phyloP scores from a whole-genome alignment of 2,797 vertebrate genomes.

The Hyperoplus lanceolatus region DNA sequence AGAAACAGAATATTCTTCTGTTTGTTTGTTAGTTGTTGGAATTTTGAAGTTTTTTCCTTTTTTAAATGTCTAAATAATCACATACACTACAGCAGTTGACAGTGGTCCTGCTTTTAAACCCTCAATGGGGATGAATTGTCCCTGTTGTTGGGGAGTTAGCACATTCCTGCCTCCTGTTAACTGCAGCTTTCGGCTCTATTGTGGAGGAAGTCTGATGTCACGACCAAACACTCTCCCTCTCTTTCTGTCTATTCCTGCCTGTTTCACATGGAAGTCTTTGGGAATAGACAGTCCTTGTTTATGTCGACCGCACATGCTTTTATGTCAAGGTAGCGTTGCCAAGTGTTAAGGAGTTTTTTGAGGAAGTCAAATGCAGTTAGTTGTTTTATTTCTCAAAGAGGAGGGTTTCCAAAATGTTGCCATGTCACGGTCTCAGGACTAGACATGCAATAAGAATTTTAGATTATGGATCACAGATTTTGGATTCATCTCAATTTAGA shows the following conservation, averaged over 20 bases:
- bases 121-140: constrained; percentile 17
- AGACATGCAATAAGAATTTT: background rate
- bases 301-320: constrained; percentile 49
- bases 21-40: background rate
- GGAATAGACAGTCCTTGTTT: constrained; percentile 39
- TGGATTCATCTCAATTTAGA: background rate
- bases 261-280: constrained; percentile 35
- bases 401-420: constrained; percentile 24
- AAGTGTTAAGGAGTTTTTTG: background rate
- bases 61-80: background rate
- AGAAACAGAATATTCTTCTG: background rate
- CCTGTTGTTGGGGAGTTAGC: constrained; percentile 61
- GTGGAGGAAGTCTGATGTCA: constrained; percentile 73
- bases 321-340: constrained; percentile 32
- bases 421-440: constrained; percentile 17
- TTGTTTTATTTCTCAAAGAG: constrained; percentile 20
- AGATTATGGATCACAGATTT: too few relatives aligned
- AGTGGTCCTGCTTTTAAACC: constrained; percentile 21
- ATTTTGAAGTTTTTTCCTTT: background rate
- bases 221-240: constrained; percentile 27
- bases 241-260: constrained; percentile 25
- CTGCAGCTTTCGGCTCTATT: constrained; percentile 56
- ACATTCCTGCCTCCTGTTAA: constrained; percentile 61
- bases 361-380: constrained; percentile 55
- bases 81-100: constrained; percentile 24